Conservation (phyloP, 2,888 invertebrate species). For the Hypercompe scribonia region DNA sequence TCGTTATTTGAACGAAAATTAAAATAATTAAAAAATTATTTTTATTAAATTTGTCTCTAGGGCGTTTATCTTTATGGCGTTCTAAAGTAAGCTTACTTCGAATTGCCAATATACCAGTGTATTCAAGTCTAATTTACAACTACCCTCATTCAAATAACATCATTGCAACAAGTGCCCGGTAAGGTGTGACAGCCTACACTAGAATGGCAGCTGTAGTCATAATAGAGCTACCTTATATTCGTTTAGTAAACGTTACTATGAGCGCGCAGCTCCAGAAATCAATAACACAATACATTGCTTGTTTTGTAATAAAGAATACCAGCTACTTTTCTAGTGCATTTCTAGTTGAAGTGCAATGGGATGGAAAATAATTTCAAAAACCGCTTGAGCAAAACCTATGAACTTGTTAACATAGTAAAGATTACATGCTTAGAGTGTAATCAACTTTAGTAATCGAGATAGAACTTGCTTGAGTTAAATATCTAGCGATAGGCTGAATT, state of each 20-base stretch:
- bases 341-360: slow-evolving; percentile 26
- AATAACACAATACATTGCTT: slow-evolving; percentile 28
- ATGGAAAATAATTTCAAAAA: slow-evolving; percentile 12
- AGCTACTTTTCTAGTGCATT: neutral
- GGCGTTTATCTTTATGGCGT: slow-evolving; percentile 26
- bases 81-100: slow-evolving; percentile 29
- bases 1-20: neutral
- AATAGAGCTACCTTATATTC: slow-evolving; percentile 59
- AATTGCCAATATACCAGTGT: slow-evolving; percentile 44
- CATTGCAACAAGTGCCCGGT: slow-evolving; percentile 61
- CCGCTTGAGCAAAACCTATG: neutral
- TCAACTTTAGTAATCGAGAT: slow-evolving; percentile 48
- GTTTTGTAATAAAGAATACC: neutral
- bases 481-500: slow-evolving; percentile 25
- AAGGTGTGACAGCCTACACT: slow-evolving; percentile 56
- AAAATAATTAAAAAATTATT: no score
- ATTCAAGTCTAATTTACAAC: slow-evolving; percentile 69
- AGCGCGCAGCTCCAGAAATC: slow-evolving; percentile 7
- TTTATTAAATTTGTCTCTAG: no score
- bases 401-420: slow-evolving; percentile 40
- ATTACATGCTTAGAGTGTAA: slow-evolving; percentile 48
- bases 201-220: slow-evolving; percentile 58
- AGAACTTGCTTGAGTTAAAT: slow-evolving; percentile 47
- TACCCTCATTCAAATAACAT: slow-evolving; percentile 70
- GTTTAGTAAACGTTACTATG: slow-evolving; percentile 41